Conservation (phyloP, 2,888 invertebrate genomes). For the Graphium colonna region DNA sequence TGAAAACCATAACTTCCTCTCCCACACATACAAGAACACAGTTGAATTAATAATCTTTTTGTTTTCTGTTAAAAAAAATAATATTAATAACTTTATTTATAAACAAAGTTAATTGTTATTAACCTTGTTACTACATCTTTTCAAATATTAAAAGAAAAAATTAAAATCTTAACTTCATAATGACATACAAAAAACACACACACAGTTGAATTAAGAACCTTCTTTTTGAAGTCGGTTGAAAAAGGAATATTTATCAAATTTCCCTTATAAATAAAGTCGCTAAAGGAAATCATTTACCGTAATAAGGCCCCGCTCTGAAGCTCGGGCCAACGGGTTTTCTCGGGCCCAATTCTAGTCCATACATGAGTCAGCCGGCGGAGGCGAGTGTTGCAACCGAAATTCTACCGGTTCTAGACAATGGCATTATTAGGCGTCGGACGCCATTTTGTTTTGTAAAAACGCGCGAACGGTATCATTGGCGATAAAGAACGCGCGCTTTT, state of each 20-base stretch:
- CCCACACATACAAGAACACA: too few relatives aligned
- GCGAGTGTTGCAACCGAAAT: slow-evolving; percentile 76
- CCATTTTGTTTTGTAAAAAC: slow-evolving; percentile 54
- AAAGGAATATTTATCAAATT: neutral
- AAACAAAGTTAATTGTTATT: too few relatives aligned
- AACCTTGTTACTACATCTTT: too few relatives aligned
- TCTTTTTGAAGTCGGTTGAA: too few relatives aligned
- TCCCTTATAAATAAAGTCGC: neutral
- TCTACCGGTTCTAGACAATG: slow-evolving; percentile 77
- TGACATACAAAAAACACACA: too few relatives aligned
- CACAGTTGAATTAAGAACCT: too few relatives aligned
- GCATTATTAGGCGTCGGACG: slow-evolving; percentile 70
- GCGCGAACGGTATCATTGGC: neutral
- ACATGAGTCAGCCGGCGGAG: slow-evolving; percentile 66
- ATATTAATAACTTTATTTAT: too few relatives aligned
- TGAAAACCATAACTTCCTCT: too few relatives aligned
- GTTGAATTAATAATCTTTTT: too few relatives aligned
- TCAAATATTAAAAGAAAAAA: too few relatives aligned
- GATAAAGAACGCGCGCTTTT: slow-evolving; percentile 16
- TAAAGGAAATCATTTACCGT: neutral
- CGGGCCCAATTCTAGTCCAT: slow-evolving; percentile 23
- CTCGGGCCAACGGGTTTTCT: slow-evolving; percentile 20
- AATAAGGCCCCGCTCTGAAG: slow-evolving; percentile 6
- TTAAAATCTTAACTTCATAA: too few relatives aligned
- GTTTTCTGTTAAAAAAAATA: too few relatives aligned